A percentile compares a stretch with the other conserved stretches of the same genome.
These are phyloP conservation scores for Odocoileus virginianus DNA, from an alignment of 2,113 vertebrate species.

Conservation along the genomic window DNA sequence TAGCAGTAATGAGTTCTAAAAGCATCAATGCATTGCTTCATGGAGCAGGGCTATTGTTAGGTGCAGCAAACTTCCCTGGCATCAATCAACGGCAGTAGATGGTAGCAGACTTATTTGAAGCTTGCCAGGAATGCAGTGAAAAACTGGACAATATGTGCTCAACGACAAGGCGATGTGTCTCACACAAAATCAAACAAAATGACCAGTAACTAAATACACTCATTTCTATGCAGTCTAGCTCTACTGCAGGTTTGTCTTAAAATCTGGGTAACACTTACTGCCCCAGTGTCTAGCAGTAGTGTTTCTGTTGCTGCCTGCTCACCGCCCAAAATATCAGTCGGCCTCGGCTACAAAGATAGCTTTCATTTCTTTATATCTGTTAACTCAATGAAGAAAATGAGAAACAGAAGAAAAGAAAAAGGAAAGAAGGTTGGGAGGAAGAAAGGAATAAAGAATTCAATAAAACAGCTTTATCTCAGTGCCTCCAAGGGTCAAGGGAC, in stretches of 20 bases:
- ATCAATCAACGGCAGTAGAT: slow-evolving; percentile 78
- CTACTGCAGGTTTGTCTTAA: not conserved
- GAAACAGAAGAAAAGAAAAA: not conserved
- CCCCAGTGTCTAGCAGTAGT: not conserved
- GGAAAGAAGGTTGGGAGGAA: not conserved
- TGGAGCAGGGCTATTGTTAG: slow-evolving; percentile 80
- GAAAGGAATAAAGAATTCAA: not conserved
- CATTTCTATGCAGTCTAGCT: not conserved
- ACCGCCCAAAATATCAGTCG: not conserved
- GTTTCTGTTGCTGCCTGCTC: not conserved
- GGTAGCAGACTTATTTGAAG: slow-evolving; percentile 42
- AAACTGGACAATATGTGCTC: not conserved
- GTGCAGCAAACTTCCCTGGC: slow-evolving; percentile 66
- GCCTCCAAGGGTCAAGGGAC: not conserved
- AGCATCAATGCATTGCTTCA: slow-evolving; percentile 79
- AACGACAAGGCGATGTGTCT: not conserved
- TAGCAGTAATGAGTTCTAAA: slow-evolving; percentile 75
- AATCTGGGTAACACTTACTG: not conserved
- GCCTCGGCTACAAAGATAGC: not conserved
- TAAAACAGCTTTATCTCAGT: not conserved
- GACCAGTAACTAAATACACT: not conserved
- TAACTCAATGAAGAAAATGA: not conserved
- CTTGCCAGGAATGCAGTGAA: slow-evolving; percentile 59
- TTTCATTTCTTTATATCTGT: not conserved
- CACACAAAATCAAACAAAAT: slow-evolving; percentile 35